These are phyloP conservation scores for Sakesphorus luctuosus DNA, from an alignment of 2,113 vertebrate species.

Conservation along the genomic window DNA sequence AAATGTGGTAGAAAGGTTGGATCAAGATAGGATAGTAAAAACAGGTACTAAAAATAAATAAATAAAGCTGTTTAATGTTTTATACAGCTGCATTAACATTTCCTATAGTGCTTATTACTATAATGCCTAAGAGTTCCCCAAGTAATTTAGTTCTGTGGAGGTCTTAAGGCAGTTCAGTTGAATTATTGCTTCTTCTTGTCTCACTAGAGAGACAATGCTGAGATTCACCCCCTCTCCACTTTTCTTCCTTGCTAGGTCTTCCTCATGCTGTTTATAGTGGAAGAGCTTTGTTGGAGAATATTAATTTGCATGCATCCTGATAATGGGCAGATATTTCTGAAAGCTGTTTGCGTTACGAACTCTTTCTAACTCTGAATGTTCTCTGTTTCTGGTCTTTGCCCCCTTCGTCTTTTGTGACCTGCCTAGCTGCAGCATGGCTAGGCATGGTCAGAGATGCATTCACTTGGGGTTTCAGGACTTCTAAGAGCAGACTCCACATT, in stretches of 20 bases:
- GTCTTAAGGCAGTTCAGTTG: slow-evolving; percentile 5
- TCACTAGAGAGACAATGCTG: neutral
- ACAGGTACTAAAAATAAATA: slow-evolving; percentile 10
- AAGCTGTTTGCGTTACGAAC: neutral
- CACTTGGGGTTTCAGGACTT: neutral
- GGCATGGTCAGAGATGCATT: neutral
- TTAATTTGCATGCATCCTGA: neutral
- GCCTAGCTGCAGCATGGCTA: neutral
- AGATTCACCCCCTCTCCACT: neutral
- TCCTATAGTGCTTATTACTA: neutral
- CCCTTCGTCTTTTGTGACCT: neutral
- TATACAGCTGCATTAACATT: neutral
- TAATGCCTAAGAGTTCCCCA: neutral
- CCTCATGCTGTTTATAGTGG: neutral
- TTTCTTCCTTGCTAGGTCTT: neutral
- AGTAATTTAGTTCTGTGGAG: slow-evolving; percentile 16
- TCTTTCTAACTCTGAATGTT: neutral
- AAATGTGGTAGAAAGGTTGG: neutral
- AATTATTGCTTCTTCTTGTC: neutral
- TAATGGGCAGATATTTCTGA: neutral
- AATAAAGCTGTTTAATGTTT: slow-evolving; percentile 39
- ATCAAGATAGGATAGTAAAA: neutral
- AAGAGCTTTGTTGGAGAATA: neutral
- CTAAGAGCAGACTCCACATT: neutral
- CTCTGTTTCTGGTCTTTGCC: neutral